phyloP scores from a whole-genome alignment of 2,113 vertebrate genomes.

The Rhea pennata region DNA sequence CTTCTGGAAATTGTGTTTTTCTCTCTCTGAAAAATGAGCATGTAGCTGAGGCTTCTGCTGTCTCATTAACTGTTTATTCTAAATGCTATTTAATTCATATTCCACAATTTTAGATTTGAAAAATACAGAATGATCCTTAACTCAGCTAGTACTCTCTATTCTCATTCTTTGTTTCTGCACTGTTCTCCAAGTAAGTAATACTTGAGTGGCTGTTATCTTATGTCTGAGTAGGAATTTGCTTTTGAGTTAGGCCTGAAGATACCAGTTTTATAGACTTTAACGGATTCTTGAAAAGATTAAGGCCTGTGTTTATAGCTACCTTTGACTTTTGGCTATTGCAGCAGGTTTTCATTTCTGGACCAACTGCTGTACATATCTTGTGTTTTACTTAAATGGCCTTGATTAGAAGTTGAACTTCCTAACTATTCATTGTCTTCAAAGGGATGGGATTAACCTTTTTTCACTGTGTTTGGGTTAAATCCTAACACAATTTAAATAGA shows the following conservation, averaged over 20 bases:
- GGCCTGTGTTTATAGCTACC: constrained; percentile 53
- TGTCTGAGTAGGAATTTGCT: constrained; percentile 44
- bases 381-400: constrained; percentile 33
- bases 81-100: background rate
- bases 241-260: constrained; percentile 39
- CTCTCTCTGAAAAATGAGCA: background rate
- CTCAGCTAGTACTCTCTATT: background rate
- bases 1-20: constrained; percentile 30
- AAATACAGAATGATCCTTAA: background rate
- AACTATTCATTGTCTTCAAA: constrained; percentile 33
- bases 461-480: constrained; percentile 42
- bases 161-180: background rate
- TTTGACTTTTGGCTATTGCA: constrained; percentile 63
- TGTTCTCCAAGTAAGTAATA: background rate
- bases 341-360: constrained; percentile 22
- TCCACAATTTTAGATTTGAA: background rate
- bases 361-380: constrained; percentile 5
- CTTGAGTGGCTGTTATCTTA: background rate
- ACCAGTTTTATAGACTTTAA: constrained; percentile 62
- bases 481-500: constrained; percentile 51
- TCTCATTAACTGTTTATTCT: constrained; percentile 48
- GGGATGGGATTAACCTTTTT: background rate
- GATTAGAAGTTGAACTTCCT: constrained; percentile 15
- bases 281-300: constrained; percentile 44
- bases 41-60: background rate